These are phyloP conservation scores for Tympanuchus pallidicinctus DNA, from an alignment of 2,113 vertebrate species.

Conservation along the genomic window DNA sequence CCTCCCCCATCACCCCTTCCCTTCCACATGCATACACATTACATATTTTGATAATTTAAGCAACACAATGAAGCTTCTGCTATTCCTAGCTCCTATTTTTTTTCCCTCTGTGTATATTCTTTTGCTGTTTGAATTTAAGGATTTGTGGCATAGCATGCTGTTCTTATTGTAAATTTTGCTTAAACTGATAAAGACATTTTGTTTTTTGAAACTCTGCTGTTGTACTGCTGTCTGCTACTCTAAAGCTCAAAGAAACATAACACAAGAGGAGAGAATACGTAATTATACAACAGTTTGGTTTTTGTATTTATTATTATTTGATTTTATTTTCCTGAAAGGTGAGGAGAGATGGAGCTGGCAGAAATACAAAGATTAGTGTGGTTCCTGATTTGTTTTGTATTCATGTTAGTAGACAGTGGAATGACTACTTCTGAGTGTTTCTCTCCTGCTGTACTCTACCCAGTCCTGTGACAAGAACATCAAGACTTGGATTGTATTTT, in stretches of 20 bases:
- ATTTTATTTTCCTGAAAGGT: not conserved
- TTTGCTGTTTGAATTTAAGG: conserved; percentile 7
- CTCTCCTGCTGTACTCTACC: conserved; percentile 1
- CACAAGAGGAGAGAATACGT: not conserved
- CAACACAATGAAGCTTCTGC: not conserved
- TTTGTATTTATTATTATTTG: not conserved
- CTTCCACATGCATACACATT: not conserved
- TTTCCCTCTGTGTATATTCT: not conserved
- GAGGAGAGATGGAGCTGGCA: not conserved
- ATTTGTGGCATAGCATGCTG: conserved; percentile 12
- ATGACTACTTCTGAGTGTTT: conserved; percentile 10
- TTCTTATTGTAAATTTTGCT: not conserved
- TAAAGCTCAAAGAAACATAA: conserved; percentile 42
- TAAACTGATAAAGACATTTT: conserved; percentile 54
- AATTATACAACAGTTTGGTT: not conserved
- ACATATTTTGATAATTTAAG: not conserved
- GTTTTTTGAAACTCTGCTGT: conserved; percentile 9
- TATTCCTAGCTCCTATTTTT: not conserved
- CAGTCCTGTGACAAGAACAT: conserved; percentile 29
- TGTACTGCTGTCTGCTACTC: conserved; percentile 18
- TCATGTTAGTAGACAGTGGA: conserved; percentile 2
- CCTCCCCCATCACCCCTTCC: not conserved
- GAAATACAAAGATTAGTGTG: not conserved
- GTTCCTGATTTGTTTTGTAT: conserved; percentile 45
- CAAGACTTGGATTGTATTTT: conserved; percentile 40